These are phyloP conservation scores for Yponomeuta cagnagella DNA, from an alignment of 2,888 invertebrate species.

Conservation along the genomic window DNA sequence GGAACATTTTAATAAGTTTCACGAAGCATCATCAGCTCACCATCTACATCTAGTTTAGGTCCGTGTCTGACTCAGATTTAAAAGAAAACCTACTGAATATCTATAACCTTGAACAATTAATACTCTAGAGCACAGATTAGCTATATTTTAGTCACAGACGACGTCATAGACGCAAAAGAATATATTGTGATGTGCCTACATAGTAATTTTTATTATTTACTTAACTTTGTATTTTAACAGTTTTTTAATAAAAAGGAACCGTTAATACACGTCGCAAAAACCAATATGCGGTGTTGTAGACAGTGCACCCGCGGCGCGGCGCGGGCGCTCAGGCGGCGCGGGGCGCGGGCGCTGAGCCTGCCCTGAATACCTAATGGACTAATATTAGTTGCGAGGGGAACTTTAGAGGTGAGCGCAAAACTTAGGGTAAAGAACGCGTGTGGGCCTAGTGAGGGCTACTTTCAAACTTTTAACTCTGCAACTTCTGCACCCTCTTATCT, in stretches of 20 bases:
- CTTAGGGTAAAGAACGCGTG: constrained; percentile 71
- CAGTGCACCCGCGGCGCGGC: constrained; percentile 26
- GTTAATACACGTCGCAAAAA: constrained; percentile 13
- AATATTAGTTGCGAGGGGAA: constrained; percentile 69
- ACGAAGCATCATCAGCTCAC: no score
- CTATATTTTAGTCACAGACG: no score
- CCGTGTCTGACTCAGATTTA: no score
- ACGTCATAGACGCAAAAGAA: no score
- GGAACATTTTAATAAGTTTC: no score
- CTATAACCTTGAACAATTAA: no score
- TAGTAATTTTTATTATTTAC: no score
- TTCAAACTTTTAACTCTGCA: constrained; percentile 55
- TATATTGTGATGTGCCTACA: no score
- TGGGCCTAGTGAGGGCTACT: constrained; percentile 55
- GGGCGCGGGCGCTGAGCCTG: constrained; percentile 52
- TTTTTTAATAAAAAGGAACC: constrained; percentile 8
- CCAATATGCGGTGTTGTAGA: constrained; percentile 12
- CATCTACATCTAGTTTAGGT: no score
- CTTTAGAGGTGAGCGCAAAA: constrained; percentile 66
- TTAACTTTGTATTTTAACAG: background rate
- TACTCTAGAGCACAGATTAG: no score
- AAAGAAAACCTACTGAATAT: no score
- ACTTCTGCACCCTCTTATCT: constrained; percentile 29
- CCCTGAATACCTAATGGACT: constrained; percentile 73
- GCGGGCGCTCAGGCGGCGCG: constrained; percentile 22